Evolutionary conservation across 1,140 invertebrate genomes (phyloP).

Genomic region (Philopotamus ludificatus): DNA sequence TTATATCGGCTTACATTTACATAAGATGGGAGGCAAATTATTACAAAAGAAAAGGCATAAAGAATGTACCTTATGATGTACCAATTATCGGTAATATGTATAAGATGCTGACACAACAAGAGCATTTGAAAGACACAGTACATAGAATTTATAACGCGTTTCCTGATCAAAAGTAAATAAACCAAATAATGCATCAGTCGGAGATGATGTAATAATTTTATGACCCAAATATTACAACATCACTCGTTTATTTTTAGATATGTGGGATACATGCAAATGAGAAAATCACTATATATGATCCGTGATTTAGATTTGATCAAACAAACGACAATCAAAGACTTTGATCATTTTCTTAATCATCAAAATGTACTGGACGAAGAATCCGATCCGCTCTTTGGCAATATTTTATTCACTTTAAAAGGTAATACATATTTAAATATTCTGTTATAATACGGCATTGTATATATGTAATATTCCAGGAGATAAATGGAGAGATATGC

Average conservation of each 20-base stretch:
- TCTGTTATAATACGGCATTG: neutral
- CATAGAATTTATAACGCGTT: slow-evolving; percentile 17
- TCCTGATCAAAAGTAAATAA: slow-evolving; percentile 37
- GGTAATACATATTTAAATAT: too few relatives aligned
- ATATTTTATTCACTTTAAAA: slow-evolving; percentile 56
- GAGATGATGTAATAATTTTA: neutral
- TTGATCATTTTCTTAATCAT: slow-evolving; percentile 65
- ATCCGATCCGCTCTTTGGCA: slow-evolving; percentile 56
- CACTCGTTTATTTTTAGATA: slow-evolving; percentile 45
- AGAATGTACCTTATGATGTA: slow-evolving; percentile 2
- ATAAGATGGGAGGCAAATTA: slow-evolving; percentile 3
- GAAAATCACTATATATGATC: slow-evolving; percentile 55
- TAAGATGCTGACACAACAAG: neutral
- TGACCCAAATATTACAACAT: neutral
- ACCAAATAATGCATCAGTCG: too few relatives aligned
- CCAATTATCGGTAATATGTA: slow-evolving; percentile 21
- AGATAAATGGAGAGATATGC: too few relatives aligned
- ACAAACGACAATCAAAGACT: slow-evolving; percentile 62
- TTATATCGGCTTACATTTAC: neutral
- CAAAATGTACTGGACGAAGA: slow-evolving; percentile 49
- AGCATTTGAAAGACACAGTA: slow-evolving; percentile 7
- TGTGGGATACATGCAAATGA: slow-evolving; percentile 56
- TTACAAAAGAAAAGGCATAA: slow-evolving; percentile 24
- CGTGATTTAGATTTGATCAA: slow-evolving; percentile 63
- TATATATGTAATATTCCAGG: neutral